Evolutionary conservation across 2,113 vertebrate species (phyloP), one percentile per base, ranked within the genome.

Genomic region (Chionodraco myersi): DNA sequence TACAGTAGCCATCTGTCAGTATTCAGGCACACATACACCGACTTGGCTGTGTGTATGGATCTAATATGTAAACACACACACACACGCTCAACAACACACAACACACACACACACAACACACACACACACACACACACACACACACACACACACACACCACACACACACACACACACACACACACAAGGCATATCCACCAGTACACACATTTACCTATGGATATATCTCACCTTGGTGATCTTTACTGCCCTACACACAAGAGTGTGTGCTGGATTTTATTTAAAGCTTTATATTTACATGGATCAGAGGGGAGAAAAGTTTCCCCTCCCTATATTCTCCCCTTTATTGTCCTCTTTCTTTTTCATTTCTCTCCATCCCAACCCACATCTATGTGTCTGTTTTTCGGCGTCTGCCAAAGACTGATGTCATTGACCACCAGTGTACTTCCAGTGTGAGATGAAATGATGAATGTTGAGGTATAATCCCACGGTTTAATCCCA

Each of bases 1-100:
- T 89, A 87, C 89, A 88, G 79, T 86, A 88, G 88, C 92, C 92
- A 93, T 93, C 92, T 93, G 93, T 94, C 89, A 82, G 84, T 67
- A 83, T 79, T 57, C 79, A 79, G 71, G 63, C 84, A 89, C 81
- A 87, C 84, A 77, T 53, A 77, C 76, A 88, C 77, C 5, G 45
- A 76, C 86, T 88, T 91, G 88, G 85, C 86, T 79, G 11, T 77
- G 11, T 83, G 60, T 58, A 59, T 75, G 66, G 36, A 69, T 75
- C 52, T 49, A 79, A 72, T 63, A 75, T 62, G 67, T 4, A 74
- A 21, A 77, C 64, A 56, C 67, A 53, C 82, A 88, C 80, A 87
- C 84, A 77, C 44, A 76, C 73, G 85, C 77, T 78, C 61, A 78
- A 56, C 79, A 54, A 76, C 59, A 73, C 66, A 78, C 63, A n/a